Evolutionary conservation across 35 echinoderm and acorn worm genomes (phyloP).

Genomic region (Ptychodera flava): DNA sequence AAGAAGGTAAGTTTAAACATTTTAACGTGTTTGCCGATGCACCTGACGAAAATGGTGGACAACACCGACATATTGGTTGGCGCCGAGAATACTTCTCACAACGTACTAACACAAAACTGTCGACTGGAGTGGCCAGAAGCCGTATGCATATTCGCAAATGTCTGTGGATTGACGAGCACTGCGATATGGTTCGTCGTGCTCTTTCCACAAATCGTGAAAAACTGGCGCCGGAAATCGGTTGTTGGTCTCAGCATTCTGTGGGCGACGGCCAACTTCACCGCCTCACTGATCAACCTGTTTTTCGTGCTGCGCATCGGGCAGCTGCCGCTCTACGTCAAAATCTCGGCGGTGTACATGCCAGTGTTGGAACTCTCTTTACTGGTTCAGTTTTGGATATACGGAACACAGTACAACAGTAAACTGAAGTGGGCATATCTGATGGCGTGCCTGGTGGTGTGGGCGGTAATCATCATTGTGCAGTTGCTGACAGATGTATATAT

Average conservation of each 20-base stretch:
- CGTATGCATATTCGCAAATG: neutral
- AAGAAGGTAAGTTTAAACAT: too few relatives aligned
- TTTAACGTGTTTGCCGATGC: too few relatives aligned
- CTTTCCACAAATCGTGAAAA: neutral
- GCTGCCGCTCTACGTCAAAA: neutral
- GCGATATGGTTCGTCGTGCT: neutral
- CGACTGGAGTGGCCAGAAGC: neutral
- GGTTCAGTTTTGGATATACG: neutral
- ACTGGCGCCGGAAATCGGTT: neutral
- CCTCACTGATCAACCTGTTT: neutral
- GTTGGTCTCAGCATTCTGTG: neutral
- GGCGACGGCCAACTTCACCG: neutral
- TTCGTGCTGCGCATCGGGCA: neutral
- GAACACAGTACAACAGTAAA: neutral
- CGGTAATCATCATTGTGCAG: neutral
- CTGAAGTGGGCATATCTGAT: neutral
- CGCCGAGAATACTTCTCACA: too few relatives aligned
- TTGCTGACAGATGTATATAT: neutral
- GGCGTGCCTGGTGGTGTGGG: neutral
- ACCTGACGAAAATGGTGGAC: too few relatives aligned
- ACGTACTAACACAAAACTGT: neutral
- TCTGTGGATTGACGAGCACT: neutral
- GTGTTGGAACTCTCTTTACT: neutral
- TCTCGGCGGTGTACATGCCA: neutral
- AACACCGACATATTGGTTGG: too few relatives aligned